Evolutionary conservation across 2,113 vertebrate species (phyloP).

Genomic region (Calcarius ornatus): DNA sequence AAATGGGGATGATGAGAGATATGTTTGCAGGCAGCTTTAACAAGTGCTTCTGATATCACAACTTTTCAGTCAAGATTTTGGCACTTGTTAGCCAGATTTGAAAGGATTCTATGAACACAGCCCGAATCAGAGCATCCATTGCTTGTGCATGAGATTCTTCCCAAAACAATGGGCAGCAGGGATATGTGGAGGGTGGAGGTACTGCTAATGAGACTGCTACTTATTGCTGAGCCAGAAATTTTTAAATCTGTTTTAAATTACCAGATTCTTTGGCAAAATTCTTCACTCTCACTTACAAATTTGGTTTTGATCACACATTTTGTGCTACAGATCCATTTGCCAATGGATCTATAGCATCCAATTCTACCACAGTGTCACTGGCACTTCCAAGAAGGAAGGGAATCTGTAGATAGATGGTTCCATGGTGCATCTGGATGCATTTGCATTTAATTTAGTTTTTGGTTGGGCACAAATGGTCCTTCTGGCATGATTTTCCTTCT

Average conservation of each 20-base stretch:
- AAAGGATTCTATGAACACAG: not conserved
- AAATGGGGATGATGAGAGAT: not conserved
- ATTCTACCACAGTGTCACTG: not conserved
- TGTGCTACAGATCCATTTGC: not conserved
- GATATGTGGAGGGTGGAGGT: not conserved
- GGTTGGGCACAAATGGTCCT: not conserved
- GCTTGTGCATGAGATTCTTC: not conserved
- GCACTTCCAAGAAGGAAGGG: not conserved
- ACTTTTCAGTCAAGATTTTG: not conserved
- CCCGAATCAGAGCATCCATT: not conserved
- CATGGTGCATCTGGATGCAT: not conserved
- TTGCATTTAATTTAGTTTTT: not conserved
- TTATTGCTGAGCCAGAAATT: not conserved
- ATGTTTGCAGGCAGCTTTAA: not conserved
- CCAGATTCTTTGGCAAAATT: not conserved
- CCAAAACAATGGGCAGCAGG: rapidly evolving
- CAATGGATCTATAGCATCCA: not conserved
- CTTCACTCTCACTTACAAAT: not conserved
- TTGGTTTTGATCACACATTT: not conserved
- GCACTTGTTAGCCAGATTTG: not conserved
- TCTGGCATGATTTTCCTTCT: not conserved
- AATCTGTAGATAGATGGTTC: not conserved
- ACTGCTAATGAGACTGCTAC: not conserved
- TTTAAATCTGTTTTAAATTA: not conserved
- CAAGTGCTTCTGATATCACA: not conserved